phyloP scores from a whole-genome alignment of 2,113 vertebrate genomes.

The Lagopus muta region DNA sequence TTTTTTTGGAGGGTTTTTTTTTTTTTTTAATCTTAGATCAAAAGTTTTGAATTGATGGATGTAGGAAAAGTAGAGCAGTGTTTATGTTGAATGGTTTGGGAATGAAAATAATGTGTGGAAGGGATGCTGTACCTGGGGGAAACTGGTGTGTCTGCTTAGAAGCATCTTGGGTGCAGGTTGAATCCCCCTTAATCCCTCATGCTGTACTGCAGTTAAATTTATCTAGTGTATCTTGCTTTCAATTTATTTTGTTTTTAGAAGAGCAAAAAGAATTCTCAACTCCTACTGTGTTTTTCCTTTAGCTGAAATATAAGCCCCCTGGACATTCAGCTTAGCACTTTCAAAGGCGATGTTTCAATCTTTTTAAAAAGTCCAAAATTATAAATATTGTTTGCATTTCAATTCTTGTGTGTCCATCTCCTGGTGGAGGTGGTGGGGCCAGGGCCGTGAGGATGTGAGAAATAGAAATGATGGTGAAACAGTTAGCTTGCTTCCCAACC shows the following conservation, averaged over 20 bases:
- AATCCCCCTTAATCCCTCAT: not conserved
- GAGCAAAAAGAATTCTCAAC: not conserved
- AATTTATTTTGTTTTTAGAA: slow-evolving; percentile 9
- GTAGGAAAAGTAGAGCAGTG: not conserved
- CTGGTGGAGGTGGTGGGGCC: not conserved
- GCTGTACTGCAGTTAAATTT: not conserved
- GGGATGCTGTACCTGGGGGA: not conserved
- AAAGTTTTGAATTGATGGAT: not conserved
- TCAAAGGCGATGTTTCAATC: not conserved
- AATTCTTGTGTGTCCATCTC: not conserved
- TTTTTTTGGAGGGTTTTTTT: not conserved
- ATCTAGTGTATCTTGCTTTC: slow-evolving; percentile 4
- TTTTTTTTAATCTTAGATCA: not conserved
- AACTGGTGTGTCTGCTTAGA: not conserved
- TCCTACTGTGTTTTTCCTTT: slow-evolving; percentile 11
- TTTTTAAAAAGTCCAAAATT: not conserved
- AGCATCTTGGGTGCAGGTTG: not conserved
- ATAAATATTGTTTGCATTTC: not conserved
- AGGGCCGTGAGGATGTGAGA: not conserved
- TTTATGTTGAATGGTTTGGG: not conserved
- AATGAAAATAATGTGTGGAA: not conserved
- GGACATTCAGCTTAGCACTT: not conserved
- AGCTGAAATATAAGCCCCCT: not conserved
- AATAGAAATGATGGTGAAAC: not conserved
- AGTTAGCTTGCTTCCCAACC: not conserved